A percentile compares a stretch with the other conserved stretches of the same genome.
Conservation (phyloP, 37 sponge, comb jelly and placozoan species). For the Crambe crambe region DNA sequence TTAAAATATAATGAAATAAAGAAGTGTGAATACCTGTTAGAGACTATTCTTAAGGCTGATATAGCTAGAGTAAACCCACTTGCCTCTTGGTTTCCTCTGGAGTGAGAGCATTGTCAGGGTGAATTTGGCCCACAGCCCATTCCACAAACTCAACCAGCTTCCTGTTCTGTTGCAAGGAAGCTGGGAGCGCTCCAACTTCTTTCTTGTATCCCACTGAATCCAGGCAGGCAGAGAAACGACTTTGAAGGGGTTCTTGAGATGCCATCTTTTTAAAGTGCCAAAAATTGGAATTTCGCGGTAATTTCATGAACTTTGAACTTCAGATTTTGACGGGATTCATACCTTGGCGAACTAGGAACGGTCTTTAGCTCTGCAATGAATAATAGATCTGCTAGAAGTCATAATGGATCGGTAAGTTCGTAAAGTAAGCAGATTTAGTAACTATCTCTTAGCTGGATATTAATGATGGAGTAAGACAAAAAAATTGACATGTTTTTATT, state of each 20-base stretch:
- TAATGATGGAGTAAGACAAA: no score
- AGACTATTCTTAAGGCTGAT: neutral
- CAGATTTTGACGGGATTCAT: neutral
- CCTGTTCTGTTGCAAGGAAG: neutral
- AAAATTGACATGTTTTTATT: no score
- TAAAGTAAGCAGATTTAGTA: neutral
- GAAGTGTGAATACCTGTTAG: neutral
- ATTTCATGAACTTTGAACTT: neutral
- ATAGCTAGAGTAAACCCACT: neutral
- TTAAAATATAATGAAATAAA: neutral
- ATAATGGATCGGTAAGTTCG: slow-evolving; percentile 13
- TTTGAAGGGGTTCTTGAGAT: neutral
- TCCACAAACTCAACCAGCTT: slow-evolving; percentile 16
- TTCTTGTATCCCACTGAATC: slow-evolving; percentile 37
- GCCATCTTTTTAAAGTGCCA: neutral
- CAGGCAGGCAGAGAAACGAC: slow-evolving; percentile 1
- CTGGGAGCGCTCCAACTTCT: slow-evolving; percentile 1
- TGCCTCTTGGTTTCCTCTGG: slow-evolving; percentile 20
- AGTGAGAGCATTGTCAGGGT: slow-evolving; percentile 19
- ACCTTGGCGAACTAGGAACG: neutral
- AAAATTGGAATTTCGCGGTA: neutral
- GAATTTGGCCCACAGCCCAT: neutral
- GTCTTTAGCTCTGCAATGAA: slow-evolving; percentile 1
- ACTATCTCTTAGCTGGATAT: neutral
- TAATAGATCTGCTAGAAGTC: slow-evolving; percentile 4